These are phyloP conservation scores for Protobothrops mucrosquamatus DNA, from an alignment of 2,113 vertebrate species.

Conservation along the genomic window DNA sequence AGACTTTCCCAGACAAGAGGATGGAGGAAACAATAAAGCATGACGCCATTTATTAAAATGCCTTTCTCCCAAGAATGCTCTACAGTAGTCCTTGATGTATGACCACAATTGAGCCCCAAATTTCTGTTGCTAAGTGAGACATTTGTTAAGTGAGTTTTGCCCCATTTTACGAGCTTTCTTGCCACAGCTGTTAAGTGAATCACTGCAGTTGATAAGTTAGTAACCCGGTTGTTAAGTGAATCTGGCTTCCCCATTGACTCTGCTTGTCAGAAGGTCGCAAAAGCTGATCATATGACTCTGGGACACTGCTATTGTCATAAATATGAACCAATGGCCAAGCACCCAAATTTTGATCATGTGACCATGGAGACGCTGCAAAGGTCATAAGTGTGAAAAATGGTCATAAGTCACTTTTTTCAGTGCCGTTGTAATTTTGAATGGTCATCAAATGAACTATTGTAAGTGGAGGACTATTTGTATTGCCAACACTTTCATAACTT, in stretches of 20 bases:
- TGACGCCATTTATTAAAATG: background rate
- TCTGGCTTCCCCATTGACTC: background rate
- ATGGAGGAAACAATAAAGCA: background rate
- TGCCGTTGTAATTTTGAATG: background rate
- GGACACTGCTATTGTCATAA: background rate
- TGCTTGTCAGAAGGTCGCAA: background rate
- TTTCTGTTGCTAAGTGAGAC: background rate
- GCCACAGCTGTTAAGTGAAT: background rate
- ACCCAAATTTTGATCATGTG: background rate
- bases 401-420: background rate
- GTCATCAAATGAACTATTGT: background rate
- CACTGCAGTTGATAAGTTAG: background rate
- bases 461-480: background rate
- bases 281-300: background rate
- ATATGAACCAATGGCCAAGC: background rate
- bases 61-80: background rate
- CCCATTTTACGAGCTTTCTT: background rate
- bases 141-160: background rate
- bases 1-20: background rate
- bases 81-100: background rate
- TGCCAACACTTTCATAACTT: background rate
- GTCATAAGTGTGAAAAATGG: background rate
- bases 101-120: background rate
- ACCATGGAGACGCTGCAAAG: background rate
- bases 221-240: background rate